Conservation (phyloP, 2,797 vertebrate species). For the Pitangus sulphuratus region DNA sequence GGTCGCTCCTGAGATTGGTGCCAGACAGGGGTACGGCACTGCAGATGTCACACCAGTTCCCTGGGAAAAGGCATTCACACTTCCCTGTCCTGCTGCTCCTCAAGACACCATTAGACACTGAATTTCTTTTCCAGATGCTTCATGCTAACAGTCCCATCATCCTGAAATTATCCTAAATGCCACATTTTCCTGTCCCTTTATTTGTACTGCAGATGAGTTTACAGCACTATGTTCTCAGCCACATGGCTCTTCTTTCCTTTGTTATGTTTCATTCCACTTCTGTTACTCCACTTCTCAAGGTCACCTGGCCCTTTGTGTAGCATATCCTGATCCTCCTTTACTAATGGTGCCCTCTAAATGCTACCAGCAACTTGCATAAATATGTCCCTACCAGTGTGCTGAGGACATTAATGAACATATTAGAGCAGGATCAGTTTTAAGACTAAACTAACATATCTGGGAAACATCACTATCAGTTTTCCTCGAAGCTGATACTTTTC, state of each 20-base stretch:
- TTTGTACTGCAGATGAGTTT: background rate
- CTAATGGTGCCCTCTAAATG: background rate
- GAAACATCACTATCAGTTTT: background rate
- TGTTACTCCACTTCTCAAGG: background rate
- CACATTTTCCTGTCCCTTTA: background rate
- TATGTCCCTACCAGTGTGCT: background rate
- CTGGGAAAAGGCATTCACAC: background rate
- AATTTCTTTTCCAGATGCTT: background rate
- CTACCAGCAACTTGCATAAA: background rate
- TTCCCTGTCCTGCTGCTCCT: background rate
- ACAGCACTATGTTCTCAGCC: background rate
- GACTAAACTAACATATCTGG: background rate
- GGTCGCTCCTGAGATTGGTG: background rate
- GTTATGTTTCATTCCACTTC: background rate
- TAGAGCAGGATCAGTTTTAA: background rate
- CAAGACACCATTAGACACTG: background rate
- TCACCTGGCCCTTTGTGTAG: background rate
- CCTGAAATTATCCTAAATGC: background rate
- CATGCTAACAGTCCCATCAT: background rate
- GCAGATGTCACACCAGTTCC: background rate
- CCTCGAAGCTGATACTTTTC: background rate
- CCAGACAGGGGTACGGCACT: background rate
- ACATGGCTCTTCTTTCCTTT: background rate
- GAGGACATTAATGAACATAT: background rate
- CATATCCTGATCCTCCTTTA: background rate